These are phyloP conservation scores for Malurus splendens DNA, from an alignment of 2,797 vertebrate species.

Conservation along the genomic window DNA sequence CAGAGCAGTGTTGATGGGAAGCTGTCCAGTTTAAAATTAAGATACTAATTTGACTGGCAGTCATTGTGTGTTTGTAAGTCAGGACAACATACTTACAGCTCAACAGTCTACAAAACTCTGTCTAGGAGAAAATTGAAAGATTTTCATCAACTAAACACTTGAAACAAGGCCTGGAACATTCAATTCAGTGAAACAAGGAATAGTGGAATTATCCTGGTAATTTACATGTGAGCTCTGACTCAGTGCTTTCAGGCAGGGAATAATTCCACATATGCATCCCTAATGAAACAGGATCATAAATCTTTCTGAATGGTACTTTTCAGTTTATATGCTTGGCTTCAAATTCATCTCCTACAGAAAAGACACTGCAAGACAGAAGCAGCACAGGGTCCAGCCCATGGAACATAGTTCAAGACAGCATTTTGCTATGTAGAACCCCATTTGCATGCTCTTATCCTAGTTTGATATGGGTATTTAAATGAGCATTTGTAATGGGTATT, in stretches of 20 bases:
- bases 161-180: background rate
- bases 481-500: background rate
- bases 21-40: background rate
- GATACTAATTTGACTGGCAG: background rate
- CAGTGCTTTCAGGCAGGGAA: conserved; percentile 14
- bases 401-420: background rate
- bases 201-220: conserved; percentile 17
- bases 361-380: background rate
- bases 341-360: background rate
- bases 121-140: background rate
- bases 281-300: conserved; percentile 26
- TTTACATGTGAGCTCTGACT: conserved; percentile 40
- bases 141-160: background rate
- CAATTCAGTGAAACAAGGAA: background rate
- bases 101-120: background rate
- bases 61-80: background rate
- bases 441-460: background rate
- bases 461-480: background rate
- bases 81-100: background rate
- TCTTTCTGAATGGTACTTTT: conserved; percentile 5
- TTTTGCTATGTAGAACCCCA: background rate
- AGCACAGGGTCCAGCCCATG: background rate
- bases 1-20: background rate
- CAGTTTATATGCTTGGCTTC: background rate
- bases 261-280: conserved; percentile 6